Evolutionary conservation across 1,140 invertebrate species (phyloP), one percentile per base, ranked within the genome.

Genomic region (Schlechtendalia chinensis): DNA sequence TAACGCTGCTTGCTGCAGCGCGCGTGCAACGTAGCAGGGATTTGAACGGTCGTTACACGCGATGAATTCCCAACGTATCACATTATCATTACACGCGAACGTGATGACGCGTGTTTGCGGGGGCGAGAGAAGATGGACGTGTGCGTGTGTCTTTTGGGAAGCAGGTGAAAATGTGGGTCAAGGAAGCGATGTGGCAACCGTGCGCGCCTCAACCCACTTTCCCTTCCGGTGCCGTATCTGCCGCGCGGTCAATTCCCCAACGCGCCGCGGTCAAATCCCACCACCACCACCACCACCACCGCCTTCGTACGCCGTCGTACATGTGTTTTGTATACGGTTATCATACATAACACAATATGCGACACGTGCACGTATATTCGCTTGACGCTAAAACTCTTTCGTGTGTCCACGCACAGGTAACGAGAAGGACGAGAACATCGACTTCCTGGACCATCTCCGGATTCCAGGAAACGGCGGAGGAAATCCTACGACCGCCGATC

Each of bases 81-180:
- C 53, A 58, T 58, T n/a, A n/a, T n/a, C n/a, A n/a, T n/a, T n/a
- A n/a, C n/a, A 58, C 14, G 11, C 14, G 47, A 39, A 39, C 11
- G 22, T 58, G 22, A 8, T 58, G 22, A 8, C 67, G 5, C 4
- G 32, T 16, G 53, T 75, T 58, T 58, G 72, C 72, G 72, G 72
- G 72, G 72, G 72, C 58, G 56, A 69, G 19, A 24, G 8, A n/a
- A 50, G 47, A 50, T 10, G 12, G 11, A 50, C 32, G 63, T 50
- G 32, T 8, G 32, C 47, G 47, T 50, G 1, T 39, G 56, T 75
- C 54, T 75, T 75, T 75, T 59, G 75, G 75, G 58, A 79, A 79
- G 39, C 75, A 79, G 75, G 75, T 79, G 75, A 79, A 79, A 79
- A 79, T 61, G 75, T 79, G 75, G 75, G 75, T 79, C 75, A 79